phyloP scores from a whole-genome alignment of 2,113 vertebrate genomes.

The Coptodon rendalli region DNA sequence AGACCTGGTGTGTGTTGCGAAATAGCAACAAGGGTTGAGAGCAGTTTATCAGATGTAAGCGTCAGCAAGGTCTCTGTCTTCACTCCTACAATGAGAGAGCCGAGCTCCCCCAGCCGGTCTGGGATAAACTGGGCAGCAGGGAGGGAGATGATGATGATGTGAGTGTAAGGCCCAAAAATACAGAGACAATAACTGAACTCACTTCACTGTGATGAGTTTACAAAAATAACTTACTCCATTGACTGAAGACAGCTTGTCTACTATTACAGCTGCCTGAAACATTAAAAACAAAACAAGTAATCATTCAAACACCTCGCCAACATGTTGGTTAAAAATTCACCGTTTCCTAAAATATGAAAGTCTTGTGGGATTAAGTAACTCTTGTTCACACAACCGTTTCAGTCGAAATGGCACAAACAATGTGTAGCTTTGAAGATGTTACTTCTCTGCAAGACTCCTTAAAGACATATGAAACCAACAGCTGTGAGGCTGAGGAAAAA shows the following conservation, averaged over 20 bases:
- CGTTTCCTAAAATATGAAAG: background rate
- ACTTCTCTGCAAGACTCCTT: background rate
- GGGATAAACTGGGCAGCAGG: slow-evolving; percentile 36
- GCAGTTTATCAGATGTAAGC: slow-evolving; percentile 59
- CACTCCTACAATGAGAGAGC: slow-evolving; percentile 64
- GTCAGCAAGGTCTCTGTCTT: slow-evolving; percentile 59
- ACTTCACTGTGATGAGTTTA: background rate
- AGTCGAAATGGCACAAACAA: background rate
- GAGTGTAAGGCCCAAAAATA: background rate
- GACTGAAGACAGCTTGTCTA: slow-evolving; percentile 65
- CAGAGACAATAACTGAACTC: background rate
- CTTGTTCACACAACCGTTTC: background rate
- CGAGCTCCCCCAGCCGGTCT: slow-evolving; percentile 57
- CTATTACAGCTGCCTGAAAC: slow-evolving; percentile 68
- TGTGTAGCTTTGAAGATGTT: background rate
- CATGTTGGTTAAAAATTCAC: background rate
- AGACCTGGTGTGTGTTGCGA: slow-evolving; percentile 27
- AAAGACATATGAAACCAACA: background rate
- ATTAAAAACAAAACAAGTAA: background rate
- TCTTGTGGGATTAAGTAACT: background rate
- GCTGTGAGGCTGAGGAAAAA: slow-evolving; percentile 20
- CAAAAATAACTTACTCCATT: slow-evolving; percentile 59
- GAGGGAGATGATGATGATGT: background rate
- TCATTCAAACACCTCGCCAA: background rate
- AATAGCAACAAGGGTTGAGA: slow-evolving; percentile 55